A percentile compares a stretch with the other conserved stretches of the same genome.
phyloP scores from a whole-genome alignment of 2,113 vertebrate genomes.

The Callionymus lyra region DNA sequence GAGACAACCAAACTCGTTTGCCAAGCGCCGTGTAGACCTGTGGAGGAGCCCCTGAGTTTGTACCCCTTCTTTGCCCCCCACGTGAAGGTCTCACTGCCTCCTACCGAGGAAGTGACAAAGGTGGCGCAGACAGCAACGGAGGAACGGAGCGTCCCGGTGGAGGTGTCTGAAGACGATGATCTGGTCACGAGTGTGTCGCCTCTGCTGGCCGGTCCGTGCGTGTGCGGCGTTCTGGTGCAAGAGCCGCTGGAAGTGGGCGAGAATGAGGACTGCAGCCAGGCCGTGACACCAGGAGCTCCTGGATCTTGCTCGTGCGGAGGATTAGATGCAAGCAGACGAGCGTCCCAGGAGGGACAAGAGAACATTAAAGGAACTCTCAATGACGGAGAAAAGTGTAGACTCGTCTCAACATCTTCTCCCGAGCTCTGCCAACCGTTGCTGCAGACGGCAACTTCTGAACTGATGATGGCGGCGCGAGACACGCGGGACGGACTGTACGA shows the following conservation, averaged over 20 bases:
- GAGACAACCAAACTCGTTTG: conserved; percentile 54
- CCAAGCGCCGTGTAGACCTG: conserved; percentile 30
- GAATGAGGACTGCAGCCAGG: conserved; percentile 85
- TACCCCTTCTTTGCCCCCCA: conserved; percentile 25
- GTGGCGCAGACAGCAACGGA: conserved; percentile 5
- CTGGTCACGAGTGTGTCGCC: conserved; percentile 19
- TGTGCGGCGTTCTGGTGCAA: conserved; percentile 55
- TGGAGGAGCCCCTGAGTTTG: conserved; percentile 25
- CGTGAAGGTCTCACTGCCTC: conserved; percentile 21
- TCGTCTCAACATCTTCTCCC: conserved; percentile 36
- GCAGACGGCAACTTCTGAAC: conserved; percentile 8
- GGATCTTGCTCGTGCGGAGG: conserved; percentile 57
- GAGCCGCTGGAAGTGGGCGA: conserved; percentile 85
- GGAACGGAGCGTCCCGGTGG: conserved; percentile 34
- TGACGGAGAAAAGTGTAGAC: conserved; percentile 24
- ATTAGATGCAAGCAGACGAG: conserved; percentile 12
- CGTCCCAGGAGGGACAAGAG: conserved; percentile 17
- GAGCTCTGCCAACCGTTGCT: conserved; percentile 56
- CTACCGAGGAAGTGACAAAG: conserved; percentile 13
- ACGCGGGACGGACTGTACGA: conserved; percentile 23
- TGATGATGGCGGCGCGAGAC: conserved; percentile 1
- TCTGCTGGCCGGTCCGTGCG: conserved; percentile 52
- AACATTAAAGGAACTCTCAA: neutral
- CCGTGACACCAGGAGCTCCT: conserved; percentile 64
- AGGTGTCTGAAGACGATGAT: conserved; percentile 49